Conservation (phyloP, 2,797 vertebrate species). For the Smutsia gigantea region DNA sequence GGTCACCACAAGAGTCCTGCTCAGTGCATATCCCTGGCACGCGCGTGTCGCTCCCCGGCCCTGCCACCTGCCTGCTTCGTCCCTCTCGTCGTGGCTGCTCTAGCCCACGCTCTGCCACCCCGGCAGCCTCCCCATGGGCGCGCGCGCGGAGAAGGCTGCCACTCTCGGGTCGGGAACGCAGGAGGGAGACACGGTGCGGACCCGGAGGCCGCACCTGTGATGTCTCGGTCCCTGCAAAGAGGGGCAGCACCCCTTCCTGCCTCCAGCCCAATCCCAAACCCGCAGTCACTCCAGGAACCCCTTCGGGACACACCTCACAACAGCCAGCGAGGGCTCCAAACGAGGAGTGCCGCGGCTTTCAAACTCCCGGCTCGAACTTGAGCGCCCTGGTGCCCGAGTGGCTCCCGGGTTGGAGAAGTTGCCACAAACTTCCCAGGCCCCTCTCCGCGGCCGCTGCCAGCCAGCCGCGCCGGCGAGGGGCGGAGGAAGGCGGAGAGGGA, state of each 20-base stretch:
- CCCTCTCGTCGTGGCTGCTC: neutral
- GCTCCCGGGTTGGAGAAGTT: constrained; percentile 75
- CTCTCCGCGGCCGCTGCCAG: neutral
- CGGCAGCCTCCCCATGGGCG: neutral
- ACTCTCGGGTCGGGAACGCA: neutral
- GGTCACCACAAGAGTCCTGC: neutral
- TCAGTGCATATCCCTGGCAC: neutral
- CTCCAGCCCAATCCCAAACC: neutral
- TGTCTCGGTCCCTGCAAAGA: neutral
- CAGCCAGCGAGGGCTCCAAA: neutral
- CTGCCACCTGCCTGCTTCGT: constrained; percentile 33
- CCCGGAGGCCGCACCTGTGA: constrained; percentile 32
- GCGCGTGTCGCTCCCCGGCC: neutral
- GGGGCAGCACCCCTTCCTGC: neutral
- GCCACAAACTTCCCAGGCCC: constrained; percentile 77
- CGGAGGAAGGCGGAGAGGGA: neutral
- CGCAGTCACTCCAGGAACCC: neutral
- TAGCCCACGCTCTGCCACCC: neutral
- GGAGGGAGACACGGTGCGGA: neutral
- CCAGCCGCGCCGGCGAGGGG: neutral
- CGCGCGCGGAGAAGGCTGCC: neutral
- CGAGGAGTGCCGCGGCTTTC: neutral
- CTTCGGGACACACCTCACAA: neutral
- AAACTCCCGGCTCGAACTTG: constrained; percentile 69
- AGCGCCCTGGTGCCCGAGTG: constrained; percentile 54